Base-by-base conservation (phyloP, 2,113 vertebrate species). In the Cavia porcellus region DNA sequence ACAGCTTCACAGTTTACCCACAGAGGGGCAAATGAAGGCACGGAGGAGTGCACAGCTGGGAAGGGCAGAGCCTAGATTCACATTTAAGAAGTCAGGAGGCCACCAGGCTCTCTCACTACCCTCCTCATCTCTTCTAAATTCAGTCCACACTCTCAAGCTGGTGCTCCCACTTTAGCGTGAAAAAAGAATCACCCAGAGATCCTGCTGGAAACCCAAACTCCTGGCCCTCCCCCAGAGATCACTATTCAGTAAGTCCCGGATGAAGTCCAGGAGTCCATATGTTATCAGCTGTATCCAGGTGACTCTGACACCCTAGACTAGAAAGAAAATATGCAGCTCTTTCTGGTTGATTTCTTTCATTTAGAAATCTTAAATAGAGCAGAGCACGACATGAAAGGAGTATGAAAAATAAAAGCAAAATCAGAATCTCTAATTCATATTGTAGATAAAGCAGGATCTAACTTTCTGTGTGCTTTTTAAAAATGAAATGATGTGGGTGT, bases 221-320 rank as follows among this genome's bases (percentile, higher is more conserved):
- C 57, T 25, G 38, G 61, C 38, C 42, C 55, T 77, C 52, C 42
- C 32, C 42, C 6, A 47, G 32, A 32, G 62, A 74, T 75, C 24
- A 24, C 35, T 42, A 24, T 70, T 86, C 74, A 57, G 45, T 66
- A 55, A 87, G 14, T 77, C 66, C 55, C 82, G 45, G 57, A 62
- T 20, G 59, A 82, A 35, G 66, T 79, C 84, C 90, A 57, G 45
- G 20, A 93, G 93, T 80, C 74, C 86, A 38, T 20, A 50, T 38
- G 35, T 75, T 93, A 83, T 80, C 80, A 92, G 80, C 66, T 92
- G 52, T 32, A 70, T 52, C 75, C 87, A 96, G 90, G 64, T 90
- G 80, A 91, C 59, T 83, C 64, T 32, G 61, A 91, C 47, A 62
- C 1, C 24, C 45, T 42, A 87, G 14, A 81, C 7, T 55, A 94